Percentiles rank a stretch among this genome's conserved stretches.
phyloP scores from a whole-genome alignment of 37 sponge, comb jelly and placozoan species.

The Amphimedon queenslandica region DNA sequence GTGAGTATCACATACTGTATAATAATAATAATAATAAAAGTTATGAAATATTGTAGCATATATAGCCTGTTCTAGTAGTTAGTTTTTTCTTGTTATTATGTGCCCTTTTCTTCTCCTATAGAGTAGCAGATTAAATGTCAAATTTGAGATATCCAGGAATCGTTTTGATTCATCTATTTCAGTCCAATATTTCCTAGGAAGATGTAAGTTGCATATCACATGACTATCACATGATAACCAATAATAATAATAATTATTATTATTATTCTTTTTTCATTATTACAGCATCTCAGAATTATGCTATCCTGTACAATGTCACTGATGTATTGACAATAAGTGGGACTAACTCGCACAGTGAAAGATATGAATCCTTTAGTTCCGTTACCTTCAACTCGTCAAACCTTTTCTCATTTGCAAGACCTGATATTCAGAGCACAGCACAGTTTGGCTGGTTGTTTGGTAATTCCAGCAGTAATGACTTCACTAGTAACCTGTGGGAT shows the following conservation, averaged over 20 bases:
- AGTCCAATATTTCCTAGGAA: constrained; percentile 43
- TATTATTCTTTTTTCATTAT: background rate
- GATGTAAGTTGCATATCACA: constrained; percentile 16
- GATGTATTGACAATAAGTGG: background rate
- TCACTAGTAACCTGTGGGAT: constrained; percentile 54
- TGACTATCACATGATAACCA: background rate
- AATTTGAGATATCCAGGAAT: constrained; percentile 29
- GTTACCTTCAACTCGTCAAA: background rate
- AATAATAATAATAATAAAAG: too few relatives aligned
- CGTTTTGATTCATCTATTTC: background rate
- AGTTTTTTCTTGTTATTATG: background rate
- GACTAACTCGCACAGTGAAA: background rate
- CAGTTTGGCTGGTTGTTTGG: constrained; percentile 32
- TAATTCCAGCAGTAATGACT: constrained; percentile 1
- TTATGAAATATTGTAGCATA: too few relatives aligned
- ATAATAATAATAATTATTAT: background rate
- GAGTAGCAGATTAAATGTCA: constrained; percentile 22
- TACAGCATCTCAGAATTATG: constrained; percentile 34
- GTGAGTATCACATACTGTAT: too few relatives aligned
- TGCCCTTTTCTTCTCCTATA: background rate
- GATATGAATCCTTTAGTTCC: background rate
- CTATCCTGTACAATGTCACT: constrained; percentile 28
- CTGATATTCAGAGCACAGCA: background rate
- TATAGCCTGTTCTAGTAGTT: background rate
- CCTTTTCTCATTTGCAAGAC: constrained; percentile 30